Evolutionary conservation across 1,140 invertebrate genomes (phyloP), one percentile per base, ranked within the genome.

Genomic region (Gryllus bimaculatus): DNA sequence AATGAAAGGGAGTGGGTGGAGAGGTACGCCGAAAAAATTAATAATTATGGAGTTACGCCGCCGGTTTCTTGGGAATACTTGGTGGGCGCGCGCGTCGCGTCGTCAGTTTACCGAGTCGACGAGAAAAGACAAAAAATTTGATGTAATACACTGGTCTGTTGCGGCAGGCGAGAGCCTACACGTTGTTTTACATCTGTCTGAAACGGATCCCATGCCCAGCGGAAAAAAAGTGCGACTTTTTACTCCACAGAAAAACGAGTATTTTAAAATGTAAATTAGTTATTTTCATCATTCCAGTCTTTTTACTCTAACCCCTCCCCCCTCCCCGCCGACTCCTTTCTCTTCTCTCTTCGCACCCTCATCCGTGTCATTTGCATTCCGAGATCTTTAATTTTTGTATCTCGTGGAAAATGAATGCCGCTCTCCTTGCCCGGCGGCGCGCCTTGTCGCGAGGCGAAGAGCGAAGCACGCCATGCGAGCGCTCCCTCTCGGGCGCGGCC

Each of bases 211-310:
- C 54, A 66, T 66, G 10, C 54, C 18, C 54, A 13, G 5, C 54
- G 10, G 7, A 66, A 66, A 66, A 18, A 66, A 66, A 66, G 54
- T 66, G 54, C 18, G 54, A 66, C 54, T 13, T 66, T 66, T 66
- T 66, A 66, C 54, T 66, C 54, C 0, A 18, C 2, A 66, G 10
- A 66, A 66, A 13, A 66, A 66, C 54, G 54, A 66, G 54, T 66
- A 66, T 66, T 66, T 66, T 66, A 66, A 66, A 66, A 66, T 66
- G 54, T 66, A 66, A 66, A 66, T 66, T 66, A 66, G 54, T 66
- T 66, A 66, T 66, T 66, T 66, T 66, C 54, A 66, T 66, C 54
- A 18, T 66, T 66, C 54, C 18, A 10, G 10, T 66, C 10, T 66
- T 66, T 66, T 66, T 66, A 66, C 10, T 18, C 3, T 1, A 39